These are phyloP conservation scores for Cettia cetti DNA, from an alignment of 2,113 vertebrate species.

Conservation along the genomic window DNA sequence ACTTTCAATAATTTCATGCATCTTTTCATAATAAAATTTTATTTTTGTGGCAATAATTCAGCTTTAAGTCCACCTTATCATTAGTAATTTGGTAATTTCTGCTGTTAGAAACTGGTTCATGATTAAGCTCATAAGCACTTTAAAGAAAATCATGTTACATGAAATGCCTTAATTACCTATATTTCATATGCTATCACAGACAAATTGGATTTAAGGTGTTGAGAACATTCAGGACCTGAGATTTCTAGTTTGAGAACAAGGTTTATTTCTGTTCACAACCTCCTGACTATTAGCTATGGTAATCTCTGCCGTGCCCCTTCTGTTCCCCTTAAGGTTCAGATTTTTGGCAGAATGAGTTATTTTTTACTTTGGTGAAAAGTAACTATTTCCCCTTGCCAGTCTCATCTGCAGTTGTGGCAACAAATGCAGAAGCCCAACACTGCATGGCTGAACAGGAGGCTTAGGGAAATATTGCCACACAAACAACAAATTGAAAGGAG, in stretches of 20 bases:
- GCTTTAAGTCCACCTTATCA: background rate
- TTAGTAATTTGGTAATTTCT: background rate
- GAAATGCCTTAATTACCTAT: background rate
- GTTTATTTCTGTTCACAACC: background rate
- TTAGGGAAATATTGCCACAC: background rate
- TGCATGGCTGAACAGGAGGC: fast-evolving
- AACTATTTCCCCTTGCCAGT: background rate
- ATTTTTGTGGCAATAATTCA: background rate
- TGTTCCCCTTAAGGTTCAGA: background rate
- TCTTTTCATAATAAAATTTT: background rate
- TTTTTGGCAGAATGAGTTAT: background rate
- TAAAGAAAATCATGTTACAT: background rate
- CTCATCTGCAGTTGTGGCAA: fast-evolving
- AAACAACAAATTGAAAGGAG: background rate
- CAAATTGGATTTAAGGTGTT: background rate
- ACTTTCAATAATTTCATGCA: background rate
- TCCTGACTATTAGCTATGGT: background rate
- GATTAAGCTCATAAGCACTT: background rate
- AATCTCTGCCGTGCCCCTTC: fast-evolving
- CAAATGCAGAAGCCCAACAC: background rate
- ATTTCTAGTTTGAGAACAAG: background rate
- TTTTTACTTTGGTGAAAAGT: background rate
- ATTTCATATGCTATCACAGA: fast-evolving
- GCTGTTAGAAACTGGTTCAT: background rate
- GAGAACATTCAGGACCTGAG: background rate